Base-by-base conservation (phyloP, 2,797 vertebrate species). In the Hoplostethus mediterraneus region DNA sequence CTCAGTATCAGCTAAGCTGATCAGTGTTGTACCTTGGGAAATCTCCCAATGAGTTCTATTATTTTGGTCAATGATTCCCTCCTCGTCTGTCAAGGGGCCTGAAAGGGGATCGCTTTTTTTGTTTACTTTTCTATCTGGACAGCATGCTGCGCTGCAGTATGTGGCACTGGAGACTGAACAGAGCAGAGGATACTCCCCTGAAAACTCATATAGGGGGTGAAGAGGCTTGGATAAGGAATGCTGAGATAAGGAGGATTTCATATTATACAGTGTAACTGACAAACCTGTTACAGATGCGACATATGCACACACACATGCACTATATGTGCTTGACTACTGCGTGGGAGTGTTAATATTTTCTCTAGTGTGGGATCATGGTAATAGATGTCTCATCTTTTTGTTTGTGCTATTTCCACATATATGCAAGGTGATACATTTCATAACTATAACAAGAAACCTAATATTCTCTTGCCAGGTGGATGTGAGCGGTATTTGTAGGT, bases 401-500 rank as follows among this genome's bases (percentile, higher is more conserved):
- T 90, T 84, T 88, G 82, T 84, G 75, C 77, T 72, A 64, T 88
- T 87, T 86, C 74, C 71, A 87, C 83, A 84, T 89, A 86, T 91
- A 90, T 91, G 84, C 86, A 83, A 90, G 76, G 74, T 80, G 82
- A 90, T 89, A 79, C 73, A 73, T 91, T 90, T 91, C 82, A 87
- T 90, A 88, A 89, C 81, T 77, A 62, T n/a, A 75, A 81, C 88
- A 78, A 55, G 81, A 85, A 91, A 90, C 80, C 75, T 81, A 92
- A 93, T 91, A 90, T 88, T 83, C 67, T 85, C 80, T 75, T 80
- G 61, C 88, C 80, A 85, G 88, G 90, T 90, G 71, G 76, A 86
- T 90, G 76, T 89, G 88, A 87, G 80, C 87, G 69, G 68, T 89
- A 78, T 92, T 92, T 91, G 91, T 87, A 81, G 78, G 84, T 80